A percentile compares a stretch with the other conserved stretches of the same genome.
Conservation (phyloP, 2,888 invertebrate species). For the Drosophila nigricruria region DNA sequence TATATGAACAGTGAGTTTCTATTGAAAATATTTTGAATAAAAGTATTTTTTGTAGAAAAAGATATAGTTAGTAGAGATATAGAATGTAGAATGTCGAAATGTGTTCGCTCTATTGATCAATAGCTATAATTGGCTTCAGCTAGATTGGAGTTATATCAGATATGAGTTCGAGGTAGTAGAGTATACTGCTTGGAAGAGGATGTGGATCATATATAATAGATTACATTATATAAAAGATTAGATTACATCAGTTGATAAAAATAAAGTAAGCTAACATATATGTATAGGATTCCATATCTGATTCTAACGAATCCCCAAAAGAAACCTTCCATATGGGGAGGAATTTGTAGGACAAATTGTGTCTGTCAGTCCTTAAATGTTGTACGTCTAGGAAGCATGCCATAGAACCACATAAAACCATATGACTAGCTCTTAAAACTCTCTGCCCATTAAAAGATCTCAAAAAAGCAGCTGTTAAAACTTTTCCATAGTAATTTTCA, state of each 20-base stretch:
- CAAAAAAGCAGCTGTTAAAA: background rate
- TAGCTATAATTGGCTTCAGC: background rate
- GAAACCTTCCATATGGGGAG: background rate
- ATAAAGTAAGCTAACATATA: background rate
- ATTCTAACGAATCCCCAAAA: background rate
- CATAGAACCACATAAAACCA: background rate
- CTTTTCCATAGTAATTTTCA: slow-evolving; percentile 1
- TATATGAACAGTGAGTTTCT: background rate
- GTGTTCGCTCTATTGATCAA: too few relatives aligned
- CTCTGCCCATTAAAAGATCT: too few relatives aligned
- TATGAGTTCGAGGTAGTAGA: background rate
- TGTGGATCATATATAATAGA: background rate
- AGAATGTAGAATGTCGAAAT: background rate
- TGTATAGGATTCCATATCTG: background rate
- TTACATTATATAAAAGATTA: too few relatives aligned
- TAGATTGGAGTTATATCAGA: background rate
- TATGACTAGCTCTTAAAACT: background rate
- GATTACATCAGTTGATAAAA: too few relatives aligned
- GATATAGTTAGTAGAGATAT: background rate
- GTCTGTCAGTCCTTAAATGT: too few relatives aligned
- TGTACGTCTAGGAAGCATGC: background rate
- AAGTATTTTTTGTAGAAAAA: background rate
- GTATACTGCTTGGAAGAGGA: background rate
- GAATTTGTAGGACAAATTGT: background rate
- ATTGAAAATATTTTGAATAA: background rate